Conservation (phyloP, 92 coral and sea anemone genomes). For the Phenganax marumi region DNA sequence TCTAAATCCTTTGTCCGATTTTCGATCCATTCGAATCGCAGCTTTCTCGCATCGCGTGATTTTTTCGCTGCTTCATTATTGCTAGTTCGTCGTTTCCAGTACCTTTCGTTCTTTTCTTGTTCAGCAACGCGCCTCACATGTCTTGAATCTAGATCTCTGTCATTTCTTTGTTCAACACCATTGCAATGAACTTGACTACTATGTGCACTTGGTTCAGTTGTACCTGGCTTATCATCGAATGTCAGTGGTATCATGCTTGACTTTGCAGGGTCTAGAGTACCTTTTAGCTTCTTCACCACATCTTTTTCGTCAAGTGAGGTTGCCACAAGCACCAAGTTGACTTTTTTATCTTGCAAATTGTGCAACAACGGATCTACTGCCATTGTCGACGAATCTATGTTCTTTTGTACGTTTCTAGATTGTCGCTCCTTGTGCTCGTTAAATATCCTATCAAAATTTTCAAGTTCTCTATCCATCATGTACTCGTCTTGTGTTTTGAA, state of each 20-base stretch:
- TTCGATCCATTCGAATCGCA: conserved; percentile 33
- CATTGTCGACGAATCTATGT: background rate
- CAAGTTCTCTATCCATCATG: background rate
- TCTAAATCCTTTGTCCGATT: conserved; percentile 54
- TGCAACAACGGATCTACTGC: background rate
- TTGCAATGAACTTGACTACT: background rate
- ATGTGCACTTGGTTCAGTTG: background rate
- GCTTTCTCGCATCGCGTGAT: conserved; percentile 32
- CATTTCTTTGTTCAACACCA: too few relatives aligned
- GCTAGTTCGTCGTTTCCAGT: conserved; percentile 43
- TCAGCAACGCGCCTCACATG: background rate
- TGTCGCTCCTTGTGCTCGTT: background rate
- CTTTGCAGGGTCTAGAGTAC: conserved; percentile 16
- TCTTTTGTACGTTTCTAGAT: background rate
- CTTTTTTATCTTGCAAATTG: conserved; percentile 12
- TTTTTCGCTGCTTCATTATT: conserved; percentile 37
- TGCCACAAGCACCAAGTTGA: conserved; percentile 32
- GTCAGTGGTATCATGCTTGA: conserved; percentile 17
- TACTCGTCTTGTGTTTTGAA: background rate
- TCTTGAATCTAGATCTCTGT: too few relatives aligned
- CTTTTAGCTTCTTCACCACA: conserved; percentile 9
- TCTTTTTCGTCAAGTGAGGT: conserved; percentile 33
- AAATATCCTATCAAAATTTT: background rate
- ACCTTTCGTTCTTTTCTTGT: conserved; percentile 1
- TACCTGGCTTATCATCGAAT: background rate